These are phyloP conservation scores for Botia kubotai DNA, from an alignment of 2,797 vertebrate species.

Conservation along the genomic window DNA sequence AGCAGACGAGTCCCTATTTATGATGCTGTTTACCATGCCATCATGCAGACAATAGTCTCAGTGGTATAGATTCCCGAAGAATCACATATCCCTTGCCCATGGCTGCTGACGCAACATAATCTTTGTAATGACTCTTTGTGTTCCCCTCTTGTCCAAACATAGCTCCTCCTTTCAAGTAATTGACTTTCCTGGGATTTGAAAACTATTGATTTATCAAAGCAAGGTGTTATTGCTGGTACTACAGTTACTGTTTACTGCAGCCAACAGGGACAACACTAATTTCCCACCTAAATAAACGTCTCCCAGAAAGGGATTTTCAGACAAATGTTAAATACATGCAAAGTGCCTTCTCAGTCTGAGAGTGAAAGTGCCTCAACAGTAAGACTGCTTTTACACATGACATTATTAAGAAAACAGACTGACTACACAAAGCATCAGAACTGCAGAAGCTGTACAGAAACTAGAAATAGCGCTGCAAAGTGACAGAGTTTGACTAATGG, in stretches of 20 bases:
- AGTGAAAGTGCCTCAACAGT: not conserved
- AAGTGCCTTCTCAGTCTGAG: slow-evolving; percentile 11
- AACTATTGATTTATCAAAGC: slow-evolving; percentile 63
- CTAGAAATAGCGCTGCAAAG: not conserved
- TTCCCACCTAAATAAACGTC: not conserved
- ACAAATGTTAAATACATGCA: not conserved
- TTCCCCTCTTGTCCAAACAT: slow-evolving; percentile 57
- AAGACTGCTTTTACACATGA: not conserved
- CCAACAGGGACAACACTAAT: slow-evolving; percentile 3
- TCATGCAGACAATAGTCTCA: slow-evolving; percentile 5
- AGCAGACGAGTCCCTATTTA: slow-evolving; percentile 21
- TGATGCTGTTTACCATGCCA: slow-evolving; percentile 32
- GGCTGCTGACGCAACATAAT: slow-evolving; percentile 67
- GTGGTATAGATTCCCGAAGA: slow-evolving; percentile 52
- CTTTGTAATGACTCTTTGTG: slow-evolving; percentile 66
- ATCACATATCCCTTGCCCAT: slow-evolving; percentile 59
- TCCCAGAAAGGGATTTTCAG: not conserved
- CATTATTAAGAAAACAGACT: not conserved
- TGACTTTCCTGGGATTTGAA: slow-evolving; percentile 67
- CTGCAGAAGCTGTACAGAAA: not conserved
- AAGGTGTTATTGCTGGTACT: slow-evolving; percentile 6
- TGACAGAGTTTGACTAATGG: not conserved
- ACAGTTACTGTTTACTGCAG: not conserved
- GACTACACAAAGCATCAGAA: not conserved
- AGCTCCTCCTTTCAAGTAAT: slow-evolving; percentile 65